Evolutionary conservation across 1,140 invertebrate genomes (phyloP).

Genomic region (Babylonia areolata): DNA sequence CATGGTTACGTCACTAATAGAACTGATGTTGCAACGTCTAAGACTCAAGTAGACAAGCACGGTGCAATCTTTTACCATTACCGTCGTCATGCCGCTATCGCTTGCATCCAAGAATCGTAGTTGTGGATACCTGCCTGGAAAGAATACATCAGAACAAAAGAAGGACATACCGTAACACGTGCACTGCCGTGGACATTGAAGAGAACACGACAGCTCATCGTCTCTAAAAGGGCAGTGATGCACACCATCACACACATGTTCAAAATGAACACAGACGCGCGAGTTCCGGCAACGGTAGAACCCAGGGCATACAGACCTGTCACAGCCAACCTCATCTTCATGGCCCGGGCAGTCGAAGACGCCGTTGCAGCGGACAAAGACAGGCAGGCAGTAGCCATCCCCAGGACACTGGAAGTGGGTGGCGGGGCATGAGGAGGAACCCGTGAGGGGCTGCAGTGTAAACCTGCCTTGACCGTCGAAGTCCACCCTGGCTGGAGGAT

Average conservation of each 20-base stretch:
- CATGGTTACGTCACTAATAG: background rate
- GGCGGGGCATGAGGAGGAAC: background rate
- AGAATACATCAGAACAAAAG: background rate
- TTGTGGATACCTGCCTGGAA: background rate
- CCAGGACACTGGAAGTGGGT: slow-evolving; percentile 2
- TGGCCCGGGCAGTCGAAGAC: slow-evolving; percentile 14
- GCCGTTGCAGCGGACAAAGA: background rate
- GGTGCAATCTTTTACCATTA: background rate
- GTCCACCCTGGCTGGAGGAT: too few relatives aligned
- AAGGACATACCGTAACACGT: slow-evolving; percentile 15
- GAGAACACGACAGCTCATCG: slow-evolving; percentile 7
- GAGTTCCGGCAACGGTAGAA: slow-evolving; percentile 19
- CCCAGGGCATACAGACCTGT: slow-evolving; percentile 21
- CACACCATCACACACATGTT: slow-evolving; percentile 34
- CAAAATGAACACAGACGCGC: slow-evolving; percentile 12
- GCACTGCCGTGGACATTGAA: slow-evolving; percentile 5
- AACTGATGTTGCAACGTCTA: background rate
- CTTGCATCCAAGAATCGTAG: background rate
- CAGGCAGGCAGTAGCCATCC: background rate
- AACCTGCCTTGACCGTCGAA: background rate
- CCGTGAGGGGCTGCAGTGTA: background rate
- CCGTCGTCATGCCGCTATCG: background rate
- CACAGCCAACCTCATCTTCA: background rate
- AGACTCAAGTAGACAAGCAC: slow-evolving; percentile 17
- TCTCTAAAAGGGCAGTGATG: slow-evolving; percentile 25